A percentile compares a stretch with the other conserved stretches of the same genome.
These are phyloP conservation scores for Aporophyla lueneburgensis DNA, from an alignment of 2,888 invertebrate genomes.

Conservation along the genomic window DNA sequence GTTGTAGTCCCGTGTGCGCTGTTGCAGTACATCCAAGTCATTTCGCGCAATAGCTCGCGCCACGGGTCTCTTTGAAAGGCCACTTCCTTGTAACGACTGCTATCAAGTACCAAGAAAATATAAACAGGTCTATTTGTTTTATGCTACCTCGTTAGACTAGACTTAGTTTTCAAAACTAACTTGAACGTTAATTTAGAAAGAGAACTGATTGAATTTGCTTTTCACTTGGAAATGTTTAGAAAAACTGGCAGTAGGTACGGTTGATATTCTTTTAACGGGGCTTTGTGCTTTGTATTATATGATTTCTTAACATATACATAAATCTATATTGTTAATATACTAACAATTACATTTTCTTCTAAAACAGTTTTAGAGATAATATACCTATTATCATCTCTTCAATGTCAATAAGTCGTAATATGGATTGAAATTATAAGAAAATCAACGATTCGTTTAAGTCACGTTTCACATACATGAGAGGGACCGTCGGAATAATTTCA, in stretches of 20 bases:
- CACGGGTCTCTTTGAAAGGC: constrained; percentile 73
- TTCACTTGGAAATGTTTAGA: constrained; percentile 11
- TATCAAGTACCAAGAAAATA: constrained; percentile 72
- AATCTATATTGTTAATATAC: neutral
- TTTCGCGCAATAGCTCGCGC: constrained; percentile 76
- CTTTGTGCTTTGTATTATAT: neutral
- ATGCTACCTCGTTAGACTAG: constrained; percentile 65
- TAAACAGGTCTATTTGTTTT: constrained; percentile 72
- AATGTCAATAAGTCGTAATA: no score
- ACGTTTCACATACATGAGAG: neutral
- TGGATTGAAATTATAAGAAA: neutral
- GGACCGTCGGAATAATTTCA: neutral
- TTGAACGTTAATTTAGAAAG: constrained; percentile 25
- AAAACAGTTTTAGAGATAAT: neutral
- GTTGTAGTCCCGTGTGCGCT: constrained; percentile 72
- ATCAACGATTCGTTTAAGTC: neutral
- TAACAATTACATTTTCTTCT: neutral
- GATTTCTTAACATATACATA: neutral
- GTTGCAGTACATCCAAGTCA: constrained; percentile 76
- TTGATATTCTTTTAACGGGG: neutral
- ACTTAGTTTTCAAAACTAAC: constrained; percentile 57
- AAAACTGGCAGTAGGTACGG: neutral
- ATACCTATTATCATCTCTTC: no score
- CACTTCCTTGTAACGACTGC: constrained; percentile 74
- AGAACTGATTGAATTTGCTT: constrained; percentile 27